phyloP scores from a whole-genome alignment of 2,888 invertebrate species.

The Trilocha varians region DNA sequence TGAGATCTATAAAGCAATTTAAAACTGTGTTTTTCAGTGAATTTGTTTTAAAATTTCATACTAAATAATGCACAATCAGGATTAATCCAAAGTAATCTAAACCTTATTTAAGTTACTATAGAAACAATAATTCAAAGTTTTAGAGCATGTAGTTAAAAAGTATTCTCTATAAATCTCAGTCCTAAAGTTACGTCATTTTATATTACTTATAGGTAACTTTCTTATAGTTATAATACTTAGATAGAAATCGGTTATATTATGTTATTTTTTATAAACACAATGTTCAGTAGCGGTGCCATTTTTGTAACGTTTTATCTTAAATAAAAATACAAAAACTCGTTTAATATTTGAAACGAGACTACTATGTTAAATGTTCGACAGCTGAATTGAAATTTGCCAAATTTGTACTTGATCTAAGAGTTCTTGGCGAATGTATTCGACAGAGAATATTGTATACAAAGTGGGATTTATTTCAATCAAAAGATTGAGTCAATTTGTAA shows the following conservation, averaged over 20 bases:
- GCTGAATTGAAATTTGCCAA: constrained; percentile 6
- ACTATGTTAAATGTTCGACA: background rate
- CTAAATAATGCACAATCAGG: no score
- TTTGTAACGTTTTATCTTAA: constrained; percentile 38
- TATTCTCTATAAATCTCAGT: no score
- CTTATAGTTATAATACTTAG: constrained; percentile 47
- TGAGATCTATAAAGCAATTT: no score
- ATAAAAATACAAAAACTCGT: background rate
- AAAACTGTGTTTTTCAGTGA: no score
- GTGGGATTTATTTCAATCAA: constrained; percentile 6
- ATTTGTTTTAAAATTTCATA: no score
- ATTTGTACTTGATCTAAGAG: background rate
- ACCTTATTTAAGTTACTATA: no score
- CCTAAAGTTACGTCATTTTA: constrained; percentile 40
- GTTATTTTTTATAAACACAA: constrained; percentile 33
- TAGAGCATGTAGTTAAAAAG: no score
- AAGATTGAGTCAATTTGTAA: constrained; percentile 18
- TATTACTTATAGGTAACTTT: constrained; percentile 44
- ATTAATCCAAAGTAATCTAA: no score
- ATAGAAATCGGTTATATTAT: constrained; percentile 42
- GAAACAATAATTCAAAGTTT: no score
- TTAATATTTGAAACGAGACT: background rate
- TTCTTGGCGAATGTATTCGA: background rate
- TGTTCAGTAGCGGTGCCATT: constrained; percentile 61
- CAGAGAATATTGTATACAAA: constrained; percentile 2